Percentiles rank a stretch among this genome's conserved stretches.
phyloP scores from a whole-genome alignment of 2,797 vertebrate genomes.

The Anguilla marmorata region DNA sequence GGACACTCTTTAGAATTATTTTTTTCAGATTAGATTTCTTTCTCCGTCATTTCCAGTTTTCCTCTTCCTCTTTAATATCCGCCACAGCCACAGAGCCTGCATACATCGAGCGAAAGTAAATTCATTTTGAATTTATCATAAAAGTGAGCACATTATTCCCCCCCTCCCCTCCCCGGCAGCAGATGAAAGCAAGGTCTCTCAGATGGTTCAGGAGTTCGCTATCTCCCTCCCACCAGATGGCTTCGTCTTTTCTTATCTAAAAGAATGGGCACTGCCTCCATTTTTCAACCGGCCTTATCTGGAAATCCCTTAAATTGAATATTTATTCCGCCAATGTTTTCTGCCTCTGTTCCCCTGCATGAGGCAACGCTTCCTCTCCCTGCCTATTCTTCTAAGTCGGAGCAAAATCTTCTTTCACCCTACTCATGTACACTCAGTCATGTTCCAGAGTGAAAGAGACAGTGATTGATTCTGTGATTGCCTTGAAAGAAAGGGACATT shows the following conservation, averaged over 20 bases:
- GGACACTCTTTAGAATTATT: constrained; percentile 17
- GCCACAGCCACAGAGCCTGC: constrained; percentile 17
- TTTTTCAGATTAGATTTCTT: constrained; percentile 27
- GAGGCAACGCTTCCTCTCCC: constrained; percentile 19
- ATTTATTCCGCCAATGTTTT: constrained; percentile 82
- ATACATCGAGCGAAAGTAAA: constrained; percentile 62
- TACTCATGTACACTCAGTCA: constrained; percentile 59
- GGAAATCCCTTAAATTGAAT: constrained; percentile 83
- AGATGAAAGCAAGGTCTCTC: constrained; percentile 74
- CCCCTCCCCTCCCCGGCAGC: constrained; percentile 44
- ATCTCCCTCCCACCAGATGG: constrained; percentile 82
- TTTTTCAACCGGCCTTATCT: constrained; percentile 83
- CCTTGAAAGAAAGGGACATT: constrained; percentile 64
- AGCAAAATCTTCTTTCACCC: constrained; percentile 58
- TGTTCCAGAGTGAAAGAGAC: constrained; percentile 66
- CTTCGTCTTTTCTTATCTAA: constrained; percentile 81
- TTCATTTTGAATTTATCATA: constrained; percentile 76
- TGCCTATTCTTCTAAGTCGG: constrained; percentile 58
- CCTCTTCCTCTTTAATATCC: constrained; percentile 21
- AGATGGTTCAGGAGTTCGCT: constrained; percentile 78
- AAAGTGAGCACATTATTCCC: constrained; percentile 69
- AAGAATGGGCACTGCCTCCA: constrained; percentile 81
- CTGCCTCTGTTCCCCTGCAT: constrained; percentile 64
- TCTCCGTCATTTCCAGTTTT: neutral
- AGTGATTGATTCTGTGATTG: constrained; percentile 74